These are phyloP conservation scores for Ectemnius cavifrons DNA, from an alignment of 2,888 invertebrate genomes.

Conservation along the genomic window DNA sequence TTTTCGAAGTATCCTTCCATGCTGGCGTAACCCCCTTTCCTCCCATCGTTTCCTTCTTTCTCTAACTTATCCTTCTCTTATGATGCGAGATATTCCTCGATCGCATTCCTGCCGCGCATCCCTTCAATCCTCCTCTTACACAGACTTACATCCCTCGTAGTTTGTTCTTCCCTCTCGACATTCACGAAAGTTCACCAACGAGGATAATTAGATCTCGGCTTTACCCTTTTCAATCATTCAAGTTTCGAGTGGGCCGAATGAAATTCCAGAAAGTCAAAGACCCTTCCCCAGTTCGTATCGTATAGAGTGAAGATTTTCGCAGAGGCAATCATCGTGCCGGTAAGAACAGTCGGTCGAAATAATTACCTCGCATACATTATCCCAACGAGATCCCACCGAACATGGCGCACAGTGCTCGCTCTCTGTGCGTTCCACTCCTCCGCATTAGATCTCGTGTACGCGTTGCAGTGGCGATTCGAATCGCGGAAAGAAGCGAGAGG, in stretches of 20 bases:
- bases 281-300: conserved; percentile 24
- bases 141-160: conserved; percentile 1
- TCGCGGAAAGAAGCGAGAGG: conserved; percentile 21
- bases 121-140: conserved; percentile 7
- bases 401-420: conserved; percentile 30
- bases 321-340: conserved; percentile 31
- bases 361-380: conserved; percentile 53
- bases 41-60: conserved; percentile 29
- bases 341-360: conserved; percentile 42
- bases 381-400: conserved; percentile 37
- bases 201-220: conserved; percentile 10
- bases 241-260: conserved; percentile 24
- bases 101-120: conserved; percentile 27
- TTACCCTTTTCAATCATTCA: too few relatives aligned
- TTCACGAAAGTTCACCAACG: conserved; percentile 17
- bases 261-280: conserved; percentile 44
- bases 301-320: background rate
- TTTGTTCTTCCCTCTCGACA: conserved; percentile 10
- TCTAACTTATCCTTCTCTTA: conserved; percentile 34
- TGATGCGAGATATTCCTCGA: conserved; percentile 36
- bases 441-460: conserved; percentile 3
- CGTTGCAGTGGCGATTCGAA: conserved; percentile 27
- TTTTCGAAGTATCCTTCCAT: conserved; percentile 46
- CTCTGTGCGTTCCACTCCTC: conserved; percentile 21
- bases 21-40: conserved; percentile 1